Percentiles rank a stretch among this genome's conserved stretches.
These are phyloP conservation scores for Prietella phreatophila DNA, from an alignment of 2,113 vertebrate species.

Conservation along the genomic window DNA sequence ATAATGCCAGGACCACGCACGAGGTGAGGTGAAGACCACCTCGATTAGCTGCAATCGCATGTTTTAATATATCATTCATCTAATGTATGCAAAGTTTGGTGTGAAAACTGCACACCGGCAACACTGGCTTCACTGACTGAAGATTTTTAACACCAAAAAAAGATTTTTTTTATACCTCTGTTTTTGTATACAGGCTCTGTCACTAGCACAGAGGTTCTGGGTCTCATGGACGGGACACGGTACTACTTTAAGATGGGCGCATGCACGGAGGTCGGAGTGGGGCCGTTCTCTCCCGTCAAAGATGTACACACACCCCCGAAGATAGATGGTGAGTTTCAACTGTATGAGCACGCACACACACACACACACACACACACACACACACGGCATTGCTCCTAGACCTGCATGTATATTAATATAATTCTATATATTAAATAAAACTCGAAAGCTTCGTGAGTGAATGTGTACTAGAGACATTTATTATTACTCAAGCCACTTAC, in stretches of 20 bases:
- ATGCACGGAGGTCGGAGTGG: slow-evolving; percentile 84
- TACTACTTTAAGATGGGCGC: slow-evolving; percentile 97
- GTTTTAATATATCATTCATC: too few relatives aligned
- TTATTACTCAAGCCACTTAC: not conserved
- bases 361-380: not conserved
- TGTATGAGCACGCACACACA: not conserved
- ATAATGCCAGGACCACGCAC: not conserved
- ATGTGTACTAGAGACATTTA: too few relatives aligned
- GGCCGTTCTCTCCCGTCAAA: slow-evolving; percentile 86
- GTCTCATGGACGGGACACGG: slow-evolving; percentile 81
- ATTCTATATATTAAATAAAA: not conserved
- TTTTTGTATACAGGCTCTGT: slow-evolving; percentile 76
- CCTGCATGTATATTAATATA: not conserved
- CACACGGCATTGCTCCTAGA: not conserved
- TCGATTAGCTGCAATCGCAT: too few relatives aligned
- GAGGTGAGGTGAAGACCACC: too few relatives aligned
- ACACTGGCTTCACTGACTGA: not conserved
- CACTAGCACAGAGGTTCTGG: slow-evolving; percentile 84
- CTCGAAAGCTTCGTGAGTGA: not conserved
- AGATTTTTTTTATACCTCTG: not conserved
- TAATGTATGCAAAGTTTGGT: not conserved
- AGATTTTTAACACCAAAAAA: too few relatives aligned
- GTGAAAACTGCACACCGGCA: not conserved
- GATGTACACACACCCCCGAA: slow-evolving; percentile 84
- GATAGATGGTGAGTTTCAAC: slow-evolving; percentile 66